Evolutionary conservation across 2,888 invertebrate species (phyloP), one percentile per base, ranked within the genome.

Genomic region (Lissonota sp.): DNA sequence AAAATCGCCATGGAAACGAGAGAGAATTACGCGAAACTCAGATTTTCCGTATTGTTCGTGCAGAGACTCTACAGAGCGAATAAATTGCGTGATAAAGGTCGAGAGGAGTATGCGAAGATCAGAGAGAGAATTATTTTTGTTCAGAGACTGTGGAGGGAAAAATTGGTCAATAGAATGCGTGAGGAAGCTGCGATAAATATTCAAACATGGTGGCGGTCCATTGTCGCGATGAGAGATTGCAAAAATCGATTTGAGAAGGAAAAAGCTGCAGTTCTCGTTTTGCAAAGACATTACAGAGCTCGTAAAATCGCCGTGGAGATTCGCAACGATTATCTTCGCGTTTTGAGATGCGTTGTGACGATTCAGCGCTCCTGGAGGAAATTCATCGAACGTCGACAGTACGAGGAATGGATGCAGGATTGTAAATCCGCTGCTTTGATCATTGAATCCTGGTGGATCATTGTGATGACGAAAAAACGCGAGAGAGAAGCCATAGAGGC

Each of bases 281-380:
- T 93, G 16, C 94, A 94, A 83, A 92, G 93, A 10, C 80, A 87
- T 8, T 91, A 92, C 79, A 92, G 94, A 85, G 93, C 93, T 0
- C 87, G 87, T 46, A 75, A 88, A 37, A 39, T 89, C 37, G 92
- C 92, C 69, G 92, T 89, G 84, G 69, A 83, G 60, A 87, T 91
- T 53, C 91, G 92, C 79, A 76, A 87, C 40, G 77, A 85, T 1
- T 94, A 83, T 44, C 42, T 64, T 51, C 14, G 84, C 72, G 12
- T 87, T 5, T 39, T 77, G 6, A 37, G 5, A 5, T 57, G 75
- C 8, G 70, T 81, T 1, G 73, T 81, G 12, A 80, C 57, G 60
- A 83, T 86, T 88, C 88, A 87, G 86, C 67, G 49, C 6, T 79
- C 80, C 62, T 87, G 86, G 85, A 84, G 76, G 72, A 7, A n/a